Base-by-base conservation (phyloP, 2,797 vertebrate genomes). In the Mormyrops boulengeri region DNA sequence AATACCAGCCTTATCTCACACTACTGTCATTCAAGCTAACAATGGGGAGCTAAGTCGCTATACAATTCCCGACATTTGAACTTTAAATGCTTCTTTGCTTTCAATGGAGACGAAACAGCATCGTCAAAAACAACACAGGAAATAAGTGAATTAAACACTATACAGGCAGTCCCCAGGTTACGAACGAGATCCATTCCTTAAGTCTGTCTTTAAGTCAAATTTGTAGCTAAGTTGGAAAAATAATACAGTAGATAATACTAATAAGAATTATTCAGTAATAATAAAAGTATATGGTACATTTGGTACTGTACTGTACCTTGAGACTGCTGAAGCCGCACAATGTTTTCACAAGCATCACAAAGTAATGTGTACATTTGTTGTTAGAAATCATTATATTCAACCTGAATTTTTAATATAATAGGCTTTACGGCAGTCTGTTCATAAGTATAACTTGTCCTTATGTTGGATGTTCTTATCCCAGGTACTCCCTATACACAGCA, bases 1-100 rank as follows among this genome's bases (percentile, higher is more conserved):
- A 88, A 90, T 85, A 87, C 69, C 89, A 90, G 89, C 87, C 80
- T 62, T 90, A 88, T 88, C 87, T 73, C 87, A 85, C 87, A 62
- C 80, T 88, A 57, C 77, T 88, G 55, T 90, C 89, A 66, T 62
- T 88, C 52, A 52, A n/a, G 60, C 41, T 50, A 82, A 90, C 85
- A 90, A 90, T 90, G 86, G 66, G 3, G 52, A 34, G 60, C 26
- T 88, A 82, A 49, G 55, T 69, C 87, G 88, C 87, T 7, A 52
- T 50, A 88, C 69, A 90, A 90, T 88, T 82, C 41, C 7, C 57
- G 73, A 82, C 73, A 85, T 88, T 85, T 88, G 55, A 69, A 52
- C 89, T 90, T 80, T 66, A 44, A 89, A 87, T 89, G 53, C 49
- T 44, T 86, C 47, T 44, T 7, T 41, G 19, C 49, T 57, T 34